Percentiles rank a stretch among this genome's conserved stretches.
These are phyloP conservation scores for Eudemis profundana DNA, from an alignment of 2,888 invertebrate species.

Conservation along the genomic window DNA sequence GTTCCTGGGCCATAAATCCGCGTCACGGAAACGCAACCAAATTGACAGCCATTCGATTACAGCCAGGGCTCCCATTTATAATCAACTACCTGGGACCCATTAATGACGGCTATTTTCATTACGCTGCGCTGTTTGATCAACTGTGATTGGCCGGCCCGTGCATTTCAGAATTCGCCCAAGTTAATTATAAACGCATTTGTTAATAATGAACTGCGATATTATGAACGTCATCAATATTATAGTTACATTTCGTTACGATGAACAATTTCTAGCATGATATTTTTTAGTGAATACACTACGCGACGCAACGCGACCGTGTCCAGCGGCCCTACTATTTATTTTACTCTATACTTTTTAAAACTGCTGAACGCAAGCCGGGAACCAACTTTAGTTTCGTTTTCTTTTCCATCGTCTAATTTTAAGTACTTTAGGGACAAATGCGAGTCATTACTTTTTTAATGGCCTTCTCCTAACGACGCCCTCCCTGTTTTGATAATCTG, in stretches of 20 bases:
- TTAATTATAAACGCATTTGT: slow-evolving; percentile 5
- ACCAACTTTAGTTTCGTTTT: too few relatives aligned
- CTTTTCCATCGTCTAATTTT: too few relatives aligned
- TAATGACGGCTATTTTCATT: slow-evolving; percentile 33
- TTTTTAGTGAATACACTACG: too few relatives aligned
- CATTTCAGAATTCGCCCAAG: not conserved
- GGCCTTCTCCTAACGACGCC: too few relatives aligned
- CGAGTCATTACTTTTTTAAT: too few relatives aligned
- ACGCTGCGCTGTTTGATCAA: slow-evolving; percentile 17
- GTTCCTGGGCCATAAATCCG: slow-evolving; percentile 64
- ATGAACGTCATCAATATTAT: too few relatives aligned
- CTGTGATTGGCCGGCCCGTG: slow-evolving; percentile 13
- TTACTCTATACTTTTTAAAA: too few relatives aligned
- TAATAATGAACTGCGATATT: not conserved
- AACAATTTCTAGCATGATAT: too few relatives aligned
- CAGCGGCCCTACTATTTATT: too few relatives aligned
- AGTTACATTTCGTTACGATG: not conserved
- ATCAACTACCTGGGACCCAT: slow-evolving; percentile 42
- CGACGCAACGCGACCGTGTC: too few relatives aligned
- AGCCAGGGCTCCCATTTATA: slow-evolving; percentile 54
- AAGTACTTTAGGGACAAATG: too few relatives aligned
- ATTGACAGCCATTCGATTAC: slow-evolving; percentile 68
- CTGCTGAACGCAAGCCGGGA: too few relatives aligned
- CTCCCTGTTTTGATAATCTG: not conserved
- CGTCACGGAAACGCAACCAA: slow-evolving; percentile 62